Percentiles rank a stretch among this genome's conserved stretches.
Evolutionary conservation across 1,140 invertebrate genomes (phyloP).

Genomic region (Sycophaga agraensis): DNA sequence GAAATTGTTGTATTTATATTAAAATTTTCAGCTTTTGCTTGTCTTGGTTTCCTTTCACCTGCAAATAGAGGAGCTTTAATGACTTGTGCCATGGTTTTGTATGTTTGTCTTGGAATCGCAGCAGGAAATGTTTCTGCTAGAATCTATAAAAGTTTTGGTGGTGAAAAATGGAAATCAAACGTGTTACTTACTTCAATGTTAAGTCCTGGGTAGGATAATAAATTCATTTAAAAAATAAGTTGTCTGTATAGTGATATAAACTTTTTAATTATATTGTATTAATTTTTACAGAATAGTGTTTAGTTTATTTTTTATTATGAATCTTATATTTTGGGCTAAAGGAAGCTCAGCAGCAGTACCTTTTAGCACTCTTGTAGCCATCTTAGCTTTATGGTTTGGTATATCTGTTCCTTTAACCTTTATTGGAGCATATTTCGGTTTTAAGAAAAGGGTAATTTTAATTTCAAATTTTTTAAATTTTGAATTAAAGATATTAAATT

Average conservation of each 20-base stretch:
- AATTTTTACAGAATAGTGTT: slow-evolving; percentile 83
- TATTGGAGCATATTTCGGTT: slow-evolving; percentile 97
- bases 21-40: slow-evolving; percentile 79
- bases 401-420: slow-evolving; percentile 98
- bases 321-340: slow-evolving; percentile 92
- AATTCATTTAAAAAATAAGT: not conserved
- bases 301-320: slow-evolving; percentile 93
- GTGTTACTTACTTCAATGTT: slow-evolving; percentile 93
- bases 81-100: slow-evolving; percentile 95
- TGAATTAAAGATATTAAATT: not conserved
- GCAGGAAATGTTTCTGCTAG: slow-evolving; percentile 95
- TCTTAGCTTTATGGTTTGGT: slow-evolving; percentile 95
- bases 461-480: too few relatives aligned
- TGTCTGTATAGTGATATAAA: not conserved
- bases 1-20: not conserved
- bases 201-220: slow-evolving; percentile 81
- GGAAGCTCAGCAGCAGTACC: slow-evolving; percentile 94
- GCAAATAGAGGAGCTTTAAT: slow-evolving; percentile 97
- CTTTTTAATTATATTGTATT: slow-evolving; percentile 15
- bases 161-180: slow-evolving; percentile 98
- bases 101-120: slow-evolving; percentile 91
- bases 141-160: slow-evolving; percentile 97
- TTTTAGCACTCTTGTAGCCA: slow-evolving; percentile 95
- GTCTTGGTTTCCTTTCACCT: slow-evolving; percentile 95
- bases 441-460: slow-evolving; percentile 84